Evolutionary conservation across 2,113 vertebrate genomes (phyloP).

Genomic region (Crotophaga sulcirostris): DNA sequence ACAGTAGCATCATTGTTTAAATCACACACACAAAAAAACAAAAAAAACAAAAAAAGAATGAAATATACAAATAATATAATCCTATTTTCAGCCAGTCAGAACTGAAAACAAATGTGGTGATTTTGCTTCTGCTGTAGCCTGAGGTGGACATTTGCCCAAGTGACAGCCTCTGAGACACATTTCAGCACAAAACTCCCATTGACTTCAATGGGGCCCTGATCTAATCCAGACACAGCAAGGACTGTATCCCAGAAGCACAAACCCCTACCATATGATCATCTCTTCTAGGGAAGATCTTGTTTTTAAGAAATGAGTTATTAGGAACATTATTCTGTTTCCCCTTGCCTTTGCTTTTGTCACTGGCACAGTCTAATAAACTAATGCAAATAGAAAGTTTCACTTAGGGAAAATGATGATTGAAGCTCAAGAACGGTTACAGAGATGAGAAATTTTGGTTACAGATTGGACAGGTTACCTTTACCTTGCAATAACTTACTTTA

Average conservation of each 20-base stretch:
- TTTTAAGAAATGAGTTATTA: neutral
- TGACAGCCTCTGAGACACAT: neutral
- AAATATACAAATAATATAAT: constrained; percentile 59
- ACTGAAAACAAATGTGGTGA: constrained; percentile 53
- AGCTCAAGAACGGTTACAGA: neutral
- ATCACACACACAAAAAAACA: no score
- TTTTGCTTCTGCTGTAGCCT: constrained; percentile 23
- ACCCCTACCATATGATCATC: neutral
- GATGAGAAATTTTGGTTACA: neutral
- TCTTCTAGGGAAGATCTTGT: neutral
- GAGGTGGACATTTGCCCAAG: constrained; percentile 24
- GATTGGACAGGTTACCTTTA: neutral
- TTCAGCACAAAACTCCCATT: constrained; percentile 31
- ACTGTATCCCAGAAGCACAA: neutral
- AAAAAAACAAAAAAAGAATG: constrained; percentile 49
- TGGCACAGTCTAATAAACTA: neutral
- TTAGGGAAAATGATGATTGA: neutral
- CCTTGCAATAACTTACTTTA: neutral
- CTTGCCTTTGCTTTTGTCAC: neutral
- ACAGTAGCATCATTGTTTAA: constrained; percentile 54
- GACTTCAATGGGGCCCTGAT: neutral
- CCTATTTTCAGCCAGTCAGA: constrained; percentile 45
- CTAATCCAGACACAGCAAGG: constrained; percentile 1
- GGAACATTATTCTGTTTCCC: neutral
- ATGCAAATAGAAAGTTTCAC: neutral